Evolutionary conservation across 1,140 invertebrate genomes (phyloP).

Genomic region (Drosophila gunungcola): DNA sequence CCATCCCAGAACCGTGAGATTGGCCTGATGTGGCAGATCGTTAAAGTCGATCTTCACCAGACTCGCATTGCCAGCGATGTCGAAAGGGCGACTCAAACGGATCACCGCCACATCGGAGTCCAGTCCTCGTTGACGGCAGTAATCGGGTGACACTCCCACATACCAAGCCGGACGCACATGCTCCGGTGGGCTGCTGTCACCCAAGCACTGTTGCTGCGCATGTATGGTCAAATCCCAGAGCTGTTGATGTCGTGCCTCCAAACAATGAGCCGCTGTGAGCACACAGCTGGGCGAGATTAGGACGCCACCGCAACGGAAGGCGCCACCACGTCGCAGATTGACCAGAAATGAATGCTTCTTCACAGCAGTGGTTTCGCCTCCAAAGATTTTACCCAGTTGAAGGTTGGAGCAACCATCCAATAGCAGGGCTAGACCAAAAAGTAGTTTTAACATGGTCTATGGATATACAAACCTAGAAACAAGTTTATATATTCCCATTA

Average conservation of each 20-base stretch:
- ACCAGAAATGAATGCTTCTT: slow-evolving; percentile 55
- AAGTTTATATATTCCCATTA: slow-evolving; percentile 7
- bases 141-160: slow-evolving; percentile 19
- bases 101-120: slow-evolving; percentile 69
- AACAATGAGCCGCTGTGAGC: slow-evolving; percentile 71
- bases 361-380: slow-evolving; percentile 19
- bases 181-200: neutral
- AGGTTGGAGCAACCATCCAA: neutral
- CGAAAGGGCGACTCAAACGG: slow-evolving; percentile 37
- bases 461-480: too few relatives aligned
- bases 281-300: slow-evolving; percentile 71
- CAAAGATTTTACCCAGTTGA: slow-evolving; percentile 41
- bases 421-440: neutral
- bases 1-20: slow-evolving; percentile 63
- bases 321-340: slow-evolving; percentile 39
- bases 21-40: slow-evolving; percentile 11
- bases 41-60: slow-evolving; percentile 47
- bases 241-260: slow-evolving; percentile 15
- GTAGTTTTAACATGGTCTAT: slow-evolving; percentile 21
- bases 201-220: slow-evolving; percentile 58
- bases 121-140: neutral
- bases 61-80: slow-evolving; percentile 18
- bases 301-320: slow-evolving; percentile 57
- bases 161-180: slow-evolving; percentile 38
- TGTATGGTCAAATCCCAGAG: slow-evolving; percentile 37